Conservation (phyloP, 2,888 invertebrate species). For the Colostygia pectinataria region DNA sequence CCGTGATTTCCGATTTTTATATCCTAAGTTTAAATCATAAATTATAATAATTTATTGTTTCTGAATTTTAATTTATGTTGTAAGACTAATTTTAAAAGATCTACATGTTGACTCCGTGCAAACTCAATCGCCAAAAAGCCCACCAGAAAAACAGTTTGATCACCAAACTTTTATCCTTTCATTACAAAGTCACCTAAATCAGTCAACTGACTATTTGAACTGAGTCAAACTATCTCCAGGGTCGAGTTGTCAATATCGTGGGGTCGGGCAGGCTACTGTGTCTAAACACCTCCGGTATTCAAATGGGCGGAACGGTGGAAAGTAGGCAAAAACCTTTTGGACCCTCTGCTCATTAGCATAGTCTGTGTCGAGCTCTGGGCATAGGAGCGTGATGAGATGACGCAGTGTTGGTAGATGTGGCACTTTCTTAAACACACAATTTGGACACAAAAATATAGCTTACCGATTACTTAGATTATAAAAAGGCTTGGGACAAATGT, state of each 20-base stretch:
- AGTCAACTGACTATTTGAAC: constrained; percentile 24
- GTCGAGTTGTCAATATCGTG: constrained; percentile 2
- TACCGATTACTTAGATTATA: too few species aligned
- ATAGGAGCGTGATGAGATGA: constrained; percentile 40
- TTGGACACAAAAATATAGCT: too few species aligned
- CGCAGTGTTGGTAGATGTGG: constrained; percentile 33
- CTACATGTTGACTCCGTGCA: too few species aligned
- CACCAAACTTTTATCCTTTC: not conserved
- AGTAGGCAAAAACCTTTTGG: constrained; percentile 59
- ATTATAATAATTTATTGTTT: too few species aligned
- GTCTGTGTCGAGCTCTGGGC: constrained; percentile 44
- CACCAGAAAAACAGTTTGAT: too few species aligned
- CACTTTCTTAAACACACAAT: not conserved
- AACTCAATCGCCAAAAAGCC: too few species aligned
- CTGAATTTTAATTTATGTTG: not conserved
- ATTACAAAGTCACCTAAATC: constrained; percentile 35
- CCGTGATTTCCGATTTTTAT: too few species aligned
- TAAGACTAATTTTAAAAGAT: too few species aligned
- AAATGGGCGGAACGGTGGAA: constrained; percentile 56
- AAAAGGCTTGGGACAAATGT: too few species aligned
- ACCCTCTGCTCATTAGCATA: constrained; percentile 63
- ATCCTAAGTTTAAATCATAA: too few species aligned
- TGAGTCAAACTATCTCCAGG: constrained; percentile 44
- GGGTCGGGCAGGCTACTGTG: constrained; percentile 38
- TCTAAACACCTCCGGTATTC: constrained; percentile 53